phyloP scores from a whole-genome alignment of 2,888 invertebrate species.

The Nasonia oneida region DNA sequence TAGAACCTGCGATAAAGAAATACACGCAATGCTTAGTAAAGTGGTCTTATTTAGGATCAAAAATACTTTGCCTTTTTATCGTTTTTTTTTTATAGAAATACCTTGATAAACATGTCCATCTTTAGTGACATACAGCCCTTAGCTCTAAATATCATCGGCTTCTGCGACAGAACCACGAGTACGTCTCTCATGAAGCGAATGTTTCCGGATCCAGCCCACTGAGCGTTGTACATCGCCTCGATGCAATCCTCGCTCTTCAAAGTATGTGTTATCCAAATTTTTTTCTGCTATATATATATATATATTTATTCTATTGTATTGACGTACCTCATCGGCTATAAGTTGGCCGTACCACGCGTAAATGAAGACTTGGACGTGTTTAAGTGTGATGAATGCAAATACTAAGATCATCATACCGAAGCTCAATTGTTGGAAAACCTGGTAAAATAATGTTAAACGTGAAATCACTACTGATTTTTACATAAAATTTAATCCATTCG shows the following conservation, averaged over 20 bases:
- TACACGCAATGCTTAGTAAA: not conserved
- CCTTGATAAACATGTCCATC: not conserved
- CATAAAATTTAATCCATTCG: too few species aligned
- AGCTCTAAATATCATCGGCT: not conserved
- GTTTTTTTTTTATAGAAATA: not conserved
- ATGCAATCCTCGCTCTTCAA: not conserved
- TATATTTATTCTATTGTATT: too few species aligned
- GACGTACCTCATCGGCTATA: not conserved
- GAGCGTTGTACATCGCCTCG: not conserved
- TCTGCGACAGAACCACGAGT: conserved; percentile 16
- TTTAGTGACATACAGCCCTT: not conserved
- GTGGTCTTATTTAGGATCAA: too few species aligned
- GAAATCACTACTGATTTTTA: too few species aligned
- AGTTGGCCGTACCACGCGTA: not conserved
- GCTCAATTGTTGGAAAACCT: not conserved
- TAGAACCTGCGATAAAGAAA: not conserved
- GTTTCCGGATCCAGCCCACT: conserved; percentile 23
- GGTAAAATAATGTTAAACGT: not conserved
- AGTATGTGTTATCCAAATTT: not conserved
- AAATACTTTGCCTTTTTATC: not conserved
- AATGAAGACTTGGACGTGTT: not conserved
- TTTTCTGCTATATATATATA: too few species aligned
- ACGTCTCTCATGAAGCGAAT: conserved; percentile 9
- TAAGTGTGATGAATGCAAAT: not conserved
- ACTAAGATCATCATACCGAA: not conserved